phyloP scores from a whole-genome alignment of 2,113 vertebrate species.

The Andinoacara biseriatus region DNA sequence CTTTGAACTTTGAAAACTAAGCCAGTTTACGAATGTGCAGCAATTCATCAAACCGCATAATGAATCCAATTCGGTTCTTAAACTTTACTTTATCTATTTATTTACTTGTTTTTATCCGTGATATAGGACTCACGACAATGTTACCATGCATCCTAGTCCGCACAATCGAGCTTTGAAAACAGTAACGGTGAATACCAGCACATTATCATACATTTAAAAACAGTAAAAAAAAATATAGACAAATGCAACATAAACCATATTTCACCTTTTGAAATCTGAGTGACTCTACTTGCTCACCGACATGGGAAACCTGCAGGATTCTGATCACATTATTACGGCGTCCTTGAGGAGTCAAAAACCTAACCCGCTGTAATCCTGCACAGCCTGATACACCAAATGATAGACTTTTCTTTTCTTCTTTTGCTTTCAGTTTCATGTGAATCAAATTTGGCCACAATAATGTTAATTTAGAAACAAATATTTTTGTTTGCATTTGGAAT shows the following conservation, averaged over 20 bases:
- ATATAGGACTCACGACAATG: background rate
- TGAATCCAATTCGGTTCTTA: background rate
- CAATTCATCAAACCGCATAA: background rate
- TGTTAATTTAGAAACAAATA: too few relatives aligned
- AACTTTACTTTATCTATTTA: background rate
- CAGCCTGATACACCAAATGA: too few relatives aligned
- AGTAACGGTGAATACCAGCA: background rate
- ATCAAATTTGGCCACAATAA: too few relatives aligned
- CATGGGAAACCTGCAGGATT: background rate
- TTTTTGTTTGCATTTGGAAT: too few relatives aligned
- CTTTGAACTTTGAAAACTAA: background rate
- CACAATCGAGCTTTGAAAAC: background rate
- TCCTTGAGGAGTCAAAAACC: constrained; percentile 15
- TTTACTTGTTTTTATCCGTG: too few relatives aligned
- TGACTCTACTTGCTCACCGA: background rate
- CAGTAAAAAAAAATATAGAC: background rate
- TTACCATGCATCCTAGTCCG: background rate
- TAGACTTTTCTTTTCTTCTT: too few relatives aligned
- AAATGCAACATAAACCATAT: background rate
- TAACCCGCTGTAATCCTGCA: too few relatives aligned
- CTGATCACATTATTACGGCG: constrained; percentile 10
- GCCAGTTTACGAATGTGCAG: accelerated
- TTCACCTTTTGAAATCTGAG: background rate
- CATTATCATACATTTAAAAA: background rate
- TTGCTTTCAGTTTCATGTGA: too few relatives aligned